phyloP scores from a whole-genome alignment of 1,140 invertebrate genomes.

The Daktulosphaira vitifoliae region DNA sequence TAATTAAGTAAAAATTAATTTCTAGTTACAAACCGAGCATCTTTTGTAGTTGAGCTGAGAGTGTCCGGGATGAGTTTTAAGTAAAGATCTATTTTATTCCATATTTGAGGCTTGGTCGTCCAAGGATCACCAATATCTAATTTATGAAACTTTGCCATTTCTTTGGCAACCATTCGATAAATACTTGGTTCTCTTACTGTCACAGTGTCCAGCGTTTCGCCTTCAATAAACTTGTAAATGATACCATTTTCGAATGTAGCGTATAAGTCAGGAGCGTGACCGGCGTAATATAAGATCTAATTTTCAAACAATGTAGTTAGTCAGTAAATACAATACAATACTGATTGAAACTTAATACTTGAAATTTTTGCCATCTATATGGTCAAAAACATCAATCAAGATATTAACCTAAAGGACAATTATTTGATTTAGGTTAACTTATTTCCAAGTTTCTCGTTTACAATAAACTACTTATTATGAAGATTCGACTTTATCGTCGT shows the following conservation, averaged over 20 bases:
- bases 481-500: too few species aligned
- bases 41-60: constrained; percentile 47
- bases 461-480: too few species aligned
- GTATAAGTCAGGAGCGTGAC: constrained; percentile 75
- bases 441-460: too few species aligned
- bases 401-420: too few species aligned
- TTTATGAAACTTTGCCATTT: constrained; percentile 73
- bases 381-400: too few species aligned
- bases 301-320: too few species aligned
- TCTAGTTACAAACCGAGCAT: not conserved
- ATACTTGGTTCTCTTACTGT: constrained; percentile 61
- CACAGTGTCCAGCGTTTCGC: constrained; percentile 62
- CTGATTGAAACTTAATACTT: too few species aligned
- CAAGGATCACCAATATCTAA: constrained; percentile 44
- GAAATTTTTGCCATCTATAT: too few species aligned
- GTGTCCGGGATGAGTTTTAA: constrained; percentile 58
- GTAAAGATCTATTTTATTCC: constrained; percentile 66
- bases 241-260: constrained; percentile 91
- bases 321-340: too few species aligned
- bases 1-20: too few species aligned
- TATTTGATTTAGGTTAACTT: too few species aligned
- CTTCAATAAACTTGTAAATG: constrained; percentile 83
- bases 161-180: constrained; percentile 62
- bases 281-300: constrained; percentile 64
- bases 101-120: constrained; percentile 49